Evolutionary conservation across 37 sponge, comb jelly and placozoan genomes (phyloP).

Genomic region (Hormiphora californensis): DNA sequence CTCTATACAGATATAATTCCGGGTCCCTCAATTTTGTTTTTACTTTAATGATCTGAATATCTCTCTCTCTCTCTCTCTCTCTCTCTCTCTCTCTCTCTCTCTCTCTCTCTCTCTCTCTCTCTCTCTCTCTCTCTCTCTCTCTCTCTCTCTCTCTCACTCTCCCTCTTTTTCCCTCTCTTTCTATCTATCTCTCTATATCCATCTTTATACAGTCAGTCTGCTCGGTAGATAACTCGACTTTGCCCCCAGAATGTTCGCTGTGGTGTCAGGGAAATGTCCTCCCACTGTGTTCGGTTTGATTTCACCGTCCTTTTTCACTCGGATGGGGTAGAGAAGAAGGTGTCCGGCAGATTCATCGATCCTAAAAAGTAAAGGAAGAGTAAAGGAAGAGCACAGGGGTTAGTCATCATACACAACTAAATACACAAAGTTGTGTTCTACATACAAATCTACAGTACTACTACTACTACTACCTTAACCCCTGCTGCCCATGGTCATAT

Average conservation of each 20-base stretch:
- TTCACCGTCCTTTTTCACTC: constrained; percentile 2
- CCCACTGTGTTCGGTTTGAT: not conserved
- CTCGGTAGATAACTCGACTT: constrained; percentile 46
- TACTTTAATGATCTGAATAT: no score
- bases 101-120: no score
- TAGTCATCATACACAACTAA: not conserved
- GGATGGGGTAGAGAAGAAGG: constrained; percentile 1
- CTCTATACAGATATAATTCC: no score
- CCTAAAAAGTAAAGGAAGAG: not conserved
- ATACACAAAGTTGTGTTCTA: not conserved
- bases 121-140: no score
- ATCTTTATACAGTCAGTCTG: constrained; percentile 14
- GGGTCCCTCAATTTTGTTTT: no score
- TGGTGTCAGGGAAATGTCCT: constrained; percentile 40
- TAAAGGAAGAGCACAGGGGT: not conserved
- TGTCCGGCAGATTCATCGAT: not conserved
- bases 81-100: no score
- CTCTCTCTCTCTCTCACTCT: no score
- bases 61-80: no score
- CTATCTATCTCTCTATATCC: no score
- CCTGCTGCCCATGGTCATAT: no score
- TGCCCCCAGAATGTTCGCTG: constrained; percentile 11
- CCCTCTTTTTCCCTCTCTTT: no score
- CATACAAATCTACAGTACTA: not conserved
- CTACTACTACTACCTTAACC: no score